Evolutionary conservation across 1,140 invertebrate genomes (phyloP).

Genomic region (Mactra quadrangularis): DNA sequence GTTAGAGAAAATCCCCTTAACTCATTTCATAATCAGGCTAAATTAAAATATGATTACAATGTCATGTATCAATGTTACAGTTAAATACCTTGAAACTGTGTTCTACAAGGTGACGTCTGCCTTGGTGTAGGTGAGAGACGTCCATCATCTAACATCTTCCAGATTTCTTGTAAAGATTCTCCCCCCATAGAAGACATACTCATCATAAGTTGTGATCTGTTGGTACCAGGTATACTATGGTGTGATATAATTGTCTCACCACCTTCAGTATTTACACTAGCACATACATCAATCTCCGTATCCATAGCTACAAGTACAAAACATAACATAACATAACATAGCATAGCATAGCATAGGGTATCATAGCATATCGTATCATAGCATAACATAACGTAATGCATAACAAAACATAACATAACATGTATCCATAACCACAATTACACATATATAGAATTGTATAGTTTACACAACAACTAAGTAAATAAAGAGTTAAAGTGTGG

Average conservation of each 20-base stretch:
- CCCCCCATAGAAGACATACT: conserved; percentile 78
- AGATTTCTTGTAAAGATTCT: conserved; percentile 79
- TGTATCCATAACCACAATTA: too few species aligned
- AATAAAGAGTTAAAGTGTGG: too few species aligned
- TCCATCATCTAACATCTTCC: conserved; percentile 76
- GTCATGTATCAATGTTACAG: too few species aligned
- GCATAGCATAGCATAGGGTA: neutral
- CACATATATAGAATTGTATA: too few species aligned
- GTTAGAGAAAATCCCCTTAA: too few species aligned
- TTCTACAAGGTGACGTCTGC: conserved; percentile 45
- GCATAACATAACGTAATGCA: neutral
- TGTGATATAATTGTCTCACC: conserved; percentile 16
- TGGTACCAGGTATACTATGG: conserved; percentile 12
- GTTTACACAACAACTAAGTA: too few species aligned
- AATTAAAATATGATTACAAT: too few species aligned
- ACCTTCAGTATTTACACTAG: conserved; percentile 58
- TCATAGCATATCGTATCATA: neutral
- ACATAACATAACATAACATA: neutral
- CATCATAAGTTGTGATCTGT: conserved; percentile 61
- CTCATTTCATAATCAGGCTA: too few species aligned
- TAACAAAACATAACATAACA: too few species aligned
- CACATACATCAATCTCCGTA: conserved; percentile 53
- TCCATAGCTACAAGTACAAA: conserved; percentile 55
- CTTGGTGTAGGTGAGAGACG: conserved; percentile 67
- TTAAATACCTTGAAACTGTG: neutral